Evolutionary conservation across 2,113 vertebrate genomes (phyloP), one percentile per base, ranked within the genome.

Genomic region (Ibidorhyncha struthersii): DNA sequence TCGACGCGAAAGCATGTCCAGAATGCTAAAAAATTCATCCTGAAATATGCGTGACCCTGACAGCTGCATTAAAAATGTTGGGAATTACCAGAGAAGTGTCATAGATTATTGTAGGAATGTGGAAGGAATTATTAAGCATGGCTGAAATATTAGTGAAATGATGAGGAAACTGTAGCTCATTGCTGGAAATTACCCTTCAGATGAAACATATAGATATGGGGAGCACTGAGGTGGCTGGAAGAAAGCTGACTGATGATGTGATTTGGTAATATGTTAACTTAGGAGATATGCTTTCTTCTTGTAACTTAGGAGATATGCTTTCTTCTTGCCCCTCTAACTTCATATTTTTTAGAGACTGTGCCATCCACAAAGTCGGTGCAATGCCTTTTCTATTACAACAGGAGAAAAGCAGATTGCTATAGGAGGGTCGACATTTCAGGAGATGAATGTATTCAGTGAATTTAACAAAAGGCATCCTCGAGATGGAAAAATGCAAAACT

Each of bases 1-100:
- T 80, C 15, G 74, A 26, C 1, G 0, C 55, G 34, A 41, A 92
- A 90, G 3, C 21, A 43, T 52, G 70, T 40, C 53, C 83, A 70
- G 71, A 52, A 77, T 5, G 13, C 14, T 50, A n/a, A 91, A 69
- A 86, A 73, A 73, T 22, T 34, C n/a, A 73, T 78, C 76, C 63
- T 38, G 25, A 78, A 86, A 63, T n/a, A 71, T 1, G 47, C 32
- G 3, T 91, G 73, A 78, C 69, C 27, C 15, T 78, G 89, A 93
- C 93, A 95, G 71, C 70, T 90, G 82, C 38, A 26, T 53, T 45
- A 53, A 91, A 87, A 56, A 90, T 58, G 4, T 32, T 49, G 78
- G 84, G 95, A 94, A 88, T 95, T 91, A 90, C 93, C 87, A 72
- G 84, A 47, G 91, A 79, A 91, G 52, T 85, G 92, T 95, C 90